Conservation (phyloP, 2,113 vertebrate species). For the Dryoscopus gambensis region DNA sequence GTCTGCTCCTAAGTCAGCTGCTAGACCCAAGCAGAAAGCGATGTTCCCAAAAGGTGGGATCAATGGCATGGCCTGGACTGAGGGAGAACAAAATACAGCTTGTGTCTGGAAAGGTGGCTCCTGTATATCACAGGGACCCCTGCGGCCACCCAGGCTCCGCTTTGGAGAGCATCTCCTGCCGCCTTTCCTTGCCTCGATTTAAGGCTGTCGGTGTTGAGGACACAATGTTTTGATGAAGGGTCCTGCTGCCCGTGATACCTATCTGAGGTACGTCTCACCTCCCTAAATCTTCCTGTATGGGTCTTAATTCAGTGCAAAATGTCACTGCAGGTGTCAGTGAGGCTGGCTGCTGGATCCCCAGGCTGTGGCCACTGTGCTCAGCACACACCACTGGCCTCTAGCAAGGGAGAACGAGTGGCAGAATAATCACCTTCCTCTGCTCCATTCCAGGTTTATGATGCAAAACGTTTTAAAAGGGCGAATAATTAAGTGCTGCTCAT, state of each 20-base stretch:
- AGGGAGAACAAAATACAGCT: background rate
- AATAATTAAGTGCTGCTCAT: conserved; percentile 27
- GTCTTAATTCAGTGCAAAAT: background rate
- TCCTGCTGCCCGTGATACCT: background rate
- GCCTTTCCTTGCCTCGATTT: background rate
- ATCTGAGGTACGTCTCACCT: background rate
- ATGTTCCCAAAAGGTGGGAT: background rate
- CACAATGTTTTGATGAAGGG: background rate
- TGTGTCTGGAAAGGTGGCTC: background rate
- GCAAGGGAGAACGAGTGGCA: background rate
- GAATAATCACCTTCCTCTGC: background rate
- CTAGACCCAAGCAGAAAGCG: background rate
- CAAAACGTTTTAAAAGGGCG: conserved; percentile 29
- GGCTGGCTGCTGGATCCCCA: background rate
- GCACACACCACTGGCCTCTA: background rate
- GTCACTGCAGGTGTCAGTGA: background rate
- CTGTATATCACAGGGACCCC: background rate
- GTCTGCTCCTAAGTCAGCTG: background rate
- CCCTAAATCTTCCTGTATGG: fast-evolving
- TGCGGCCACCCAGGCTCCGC: background rate
- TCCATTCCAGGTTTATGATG: conserved; percentile 20
- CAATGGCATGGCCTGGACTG: background rate
- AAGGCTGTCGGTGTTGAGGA: background rate
- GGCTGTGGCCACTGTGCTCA: background rate
- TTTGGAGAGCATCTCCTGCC: background rate